Evolutionary conservation across 2,797 vertebrate genomes (phyloP), one percentile per base, ranked within the genome.

Genomic region (Nothura maculosa): DNA sequence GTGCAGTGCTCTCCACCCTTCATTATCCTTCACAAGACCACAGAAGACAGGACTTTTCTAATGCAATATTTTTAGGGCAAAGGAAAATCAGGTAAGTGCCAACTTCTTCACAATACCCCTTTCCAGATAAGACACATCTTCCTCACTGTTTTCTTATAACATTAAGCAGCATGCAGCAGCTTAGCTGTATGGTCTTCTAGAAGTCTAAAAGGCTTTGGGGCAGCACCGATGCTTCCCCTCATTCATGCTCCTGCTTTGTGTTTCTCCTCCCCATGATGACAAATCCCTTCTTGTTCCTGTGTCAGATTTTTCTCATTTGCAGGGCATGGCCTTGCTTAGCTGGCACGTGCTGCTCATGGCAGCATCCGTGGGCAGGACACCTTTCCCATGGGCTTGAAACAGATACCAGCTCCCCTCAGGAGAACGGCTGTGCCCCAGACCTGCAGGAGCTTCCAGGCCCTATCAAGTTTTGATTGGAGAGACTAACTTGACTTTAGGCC

Each of bases 401-500:
- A 67, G 70, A 36, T 9, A 67, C 11, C 6, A 28, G 18, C 3
- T 7, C 36, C 48, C 36, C 30, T n/a, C 30, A 40, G 13, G 58
- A 40, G 5, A 0, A 2, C 20, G 16, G 14, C n/a, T 1, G 0
- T 20, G 24, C n/a, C 30, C 17, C 0, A 1, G 9, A 28, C 14
- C 48, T 80, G 48, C 1, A 1, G 38, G 43, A 61, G 15, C 20
- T 15, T 2, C 12, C n/a, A 16, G 12, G 2, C n/a, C 25, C 16
- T 22, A 25, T 28, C 28, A 52, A 28, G 12, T 47, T 70, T 73
- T 36, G 4, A 40, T 36, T 48, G 21, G 12, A 1, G 8, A 28
- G 15, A 16, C 57, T 52, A 57, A 15, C 61, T 52, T 36, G 50
- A 19, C 24, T 85, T 64, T 57, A 42, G 12, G n/a, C 17, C 63